Base-by-base conservation (phyloP, 1,140 invertebrate species). In the Hyles vespertilio region DNA sequence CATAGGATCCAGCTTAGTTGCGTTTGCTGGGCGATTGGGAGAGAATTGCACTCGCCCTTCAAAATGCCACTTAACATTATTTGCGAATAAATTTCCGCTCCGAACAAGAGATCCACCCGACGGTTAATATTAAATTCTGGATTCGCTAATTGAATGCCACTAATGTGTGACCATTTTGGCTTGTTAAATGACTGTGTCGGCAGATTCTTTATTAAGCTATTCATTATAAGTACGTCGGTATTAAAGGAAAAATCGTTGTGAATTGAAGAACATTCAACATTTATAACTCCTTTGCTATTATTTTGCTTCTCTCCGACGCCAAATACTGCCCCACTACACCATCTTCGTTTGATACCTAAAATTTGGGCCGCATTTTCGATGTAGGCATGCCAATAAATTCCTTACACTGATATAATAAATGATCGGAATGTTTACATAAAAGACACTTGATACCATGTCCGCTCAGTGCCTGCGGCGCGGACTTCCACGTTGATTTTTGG, bases 1-100 rank as follows among this genome's bases (percentile, higher is more conserved):
- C 71, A 59, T 12, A 73, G 32, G 9, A 73, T 53, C 67, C 68
- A 73, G 2, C 71, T 67, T 6, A 73, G 49, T 1, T 63, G 61
- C 3, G 64, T 69, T 52, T 65, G 64, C 46, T 72, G 70, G n/a
- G 65, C 64, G n/a, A 64, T 53, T 5, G 67, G 62, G 33, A 54
- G 51, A 5, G 22, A 47, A 22, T 22, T 22, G 5, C 50, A 48
- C 3, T 58, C 40, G 8, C 22, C 58, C 49, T 47, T 67, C 6
- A 65, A 32, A 9, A 73, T 66, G n/a, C 70, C 70, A 2, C 58
- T 58, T 59, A 65, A 50, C 8, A 73, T 53, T 36, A 72, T 69
- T 3, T 40, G 43, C 2, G 58, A 59, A 45, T 68, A 72, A 7
- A 64, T 46, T 3, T 72, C 69, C 22, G 66, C 69, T 12, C 69